phyloP scores from a whole-genome alignment of 2,888 invertebrate genomes.

The Tillus elongatus region DNA sequence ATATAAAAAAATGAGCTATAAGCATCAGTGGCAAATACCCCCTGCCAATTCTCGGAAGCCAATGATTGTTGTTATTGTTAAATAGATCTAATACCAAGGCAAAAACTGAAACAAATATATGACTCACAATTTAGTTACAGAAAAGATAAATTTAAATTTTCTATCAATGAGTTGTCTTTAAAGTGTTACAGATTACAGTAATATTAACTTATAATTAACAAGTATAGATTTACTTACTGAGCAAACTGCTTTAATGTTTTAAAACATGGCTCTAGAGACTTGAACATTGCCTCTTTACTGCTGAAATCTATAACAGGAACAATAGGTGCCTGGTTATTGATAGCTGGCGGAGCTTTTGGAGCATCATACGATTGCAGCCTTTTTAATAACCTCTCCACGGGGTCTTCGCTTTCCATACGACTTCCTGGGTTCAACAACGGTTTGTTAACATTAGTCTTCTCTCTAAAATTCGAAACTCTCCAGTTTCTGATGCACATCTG shows the following conservation, averaged over 20 bases:
- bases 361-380: constrained; percentile 57
- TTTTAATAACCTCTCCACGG: constrained; percentile 48
- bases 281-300: constrained; percentile 31
- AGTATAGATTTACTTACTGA: constrained; percentile 35
- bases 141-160: too few species aligned
- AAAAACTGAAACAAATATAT: too few species aligned
- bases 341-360: constrained; percentile 49
- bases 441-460: constrained; percentile 34
- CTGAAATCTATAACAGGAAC: constrained; percentile 31
- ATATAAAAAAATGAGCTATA: too few species aligned
- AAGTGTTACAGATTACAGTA: too few species aligned
- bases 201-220: neutral
- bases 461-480: constrained; percentile 46
- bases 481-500: constrained; percentile 47
- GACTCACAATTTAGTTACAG: too few species aligned
- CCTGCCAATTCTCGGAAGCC: too few species aligned
- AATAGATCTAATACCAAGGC: too few species aligned
- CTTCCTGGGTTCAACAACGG: constrained; percentile 34
- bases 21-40: too few species aligned
- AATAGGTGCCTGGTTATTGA: constrained; percentile 42
- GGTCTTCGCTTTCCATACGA: constrained; percentile 39
- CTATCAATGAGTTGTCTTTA: too few species aligned
- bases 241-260: constrained; percentile 42
- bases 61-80: too few species aligned
- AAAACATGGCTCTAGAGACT: constrained; percentile 35